A percentile compares a stretch with the other conserved stretches of the same genome.
Evolutionary conservation across 1,140 invertebrate genomes (phyloP).

Genomic region (Dufourea novaeangliae): DNA sequence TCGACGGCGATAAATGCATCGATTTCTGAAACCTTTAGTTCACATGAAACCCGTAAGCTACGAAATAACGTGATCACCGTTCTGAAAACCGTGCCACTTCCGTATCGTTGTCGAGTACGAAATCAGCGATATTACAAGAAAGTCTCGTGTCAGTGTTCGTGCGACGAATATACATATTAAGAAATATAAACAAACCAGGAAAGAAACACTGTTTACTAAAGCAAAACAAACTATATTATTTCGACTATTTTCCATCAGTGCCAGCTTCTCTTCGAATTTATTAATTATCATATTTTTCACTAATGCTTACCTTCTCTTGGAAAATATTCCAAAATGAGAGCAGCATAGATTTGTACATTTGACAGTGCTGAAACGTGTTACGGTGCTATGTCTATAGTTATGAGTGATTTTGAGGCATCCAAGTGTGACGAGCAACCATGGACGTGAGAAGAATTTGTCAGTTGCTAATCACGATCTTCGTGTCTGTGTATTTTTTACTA

Average conservation of each 20-base stretch:
- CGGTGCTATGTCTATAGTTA: not conserved
- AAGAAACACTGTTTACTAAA: not conserved
- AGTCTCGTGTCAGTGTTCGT: slow-evolving; percentile 12
- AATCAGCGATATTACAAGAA: slow-evolving; percentile 15
- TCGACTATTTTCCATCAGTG: no score
- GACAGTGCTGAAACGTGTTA: no score
- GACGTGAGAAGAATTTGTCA: slow-evolving; percentile 69
- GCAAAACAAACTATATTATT: no score
- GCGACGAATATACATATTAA: slow-evolving; percentile 10
- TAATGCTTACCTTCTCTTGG: no score
- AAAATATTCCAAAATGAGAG: no score
- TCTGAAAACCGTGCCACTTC: not conserved
- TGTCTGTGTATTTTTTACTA: slow-evolving; percentile 76
- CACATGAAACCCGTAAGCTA: slow-evolving; percentile 20
- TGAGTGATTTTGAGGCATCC: slow-evolving; percentile 29
- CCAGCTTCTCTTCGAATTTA: no score
- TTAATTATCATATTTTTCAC: no score
- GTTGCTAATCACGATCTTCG: slow-evolving; percentile 68
- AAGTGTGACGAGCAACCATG: slow-evolving; percentile 64
- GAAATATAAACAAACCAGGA: not conserved
- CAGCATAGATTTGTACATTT: no score
- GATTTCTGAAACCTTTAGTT: slow-evolving; percentile 74
- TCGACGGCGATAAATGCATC: slow-evolving; percentile 60
- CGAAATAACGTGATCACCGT: slow-evolving; percentile 19
- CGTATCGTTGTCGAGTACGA: slow-evolving; percentile 18